Percentiles rank a stretch among this genome's conserved stretches.
Evolutionary conservation across 2,888 invertebrate genomes (phyloP).

Genomic region (Vannuccia rotundouncinata): DNA sequence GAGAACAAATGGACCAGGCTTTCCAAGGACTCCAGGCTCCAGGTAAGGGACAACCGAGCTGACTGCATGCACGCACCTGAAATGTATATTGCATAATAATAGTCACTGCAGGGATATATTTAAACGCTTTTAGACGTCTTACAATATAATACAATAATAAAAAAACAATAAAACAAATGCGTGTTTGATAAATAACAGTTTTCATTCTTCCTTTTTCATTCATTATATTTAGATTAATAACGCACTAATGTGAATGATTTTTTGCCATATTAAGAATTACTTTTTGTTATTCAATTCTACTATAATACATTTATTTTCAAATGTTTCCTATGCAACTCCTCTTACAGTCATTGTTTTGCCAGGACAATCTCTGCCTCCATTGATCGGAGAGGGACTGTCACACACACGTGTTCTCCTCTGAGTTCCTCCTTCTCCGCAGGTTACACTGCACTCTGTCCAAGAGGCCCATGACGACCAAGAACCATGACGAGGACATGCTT

Average conservation of each 20-base stretch:
- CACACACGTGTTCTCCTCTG: constrained; percentile 58
- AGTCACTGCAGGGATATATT: no score
- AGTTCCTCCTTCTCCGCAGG: constrained; percentile 61
- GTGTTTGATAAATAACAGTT: no score
- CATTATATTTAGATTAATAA: no score
- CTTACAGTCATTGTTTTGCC: constrained; percentile 44
- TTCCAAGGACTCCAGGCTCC: constrained; percentile 43
- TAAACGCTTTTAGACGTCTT: no score
- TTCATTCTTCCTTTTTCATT: no score
- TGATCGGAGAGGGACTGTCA: constrained; percentile 56
- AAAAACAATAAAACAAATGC: no score
- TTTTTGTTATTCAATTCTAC: no score
- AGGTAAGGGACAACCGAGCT: constrained; percentile 39
- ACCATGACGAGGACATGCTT: constrained; percentile 49
- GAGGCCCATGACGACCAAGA: constrained; percentile 60
- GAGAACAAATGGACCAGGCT: constrained; percentile 42
- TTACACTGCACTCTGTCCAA: constrained; percentile 61
- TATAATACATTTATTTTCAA: no score
- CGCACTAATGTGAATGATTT: no score
- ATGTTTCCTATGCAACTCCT: not conserved
- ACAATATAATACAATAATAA: no score
- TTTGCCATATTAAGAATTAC: no score
- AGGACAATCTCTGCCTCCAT: constrained; percentile 55
- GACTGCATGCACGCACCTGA: constrained; percentile 25
- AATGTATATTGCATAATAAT: no score